Evolutionary conservation across 2,113 vertebrate genomes (phyloP), one percentile per base, ranked within the genome.

Genomic region (Cyprinodon brontotheroides): DNA sequence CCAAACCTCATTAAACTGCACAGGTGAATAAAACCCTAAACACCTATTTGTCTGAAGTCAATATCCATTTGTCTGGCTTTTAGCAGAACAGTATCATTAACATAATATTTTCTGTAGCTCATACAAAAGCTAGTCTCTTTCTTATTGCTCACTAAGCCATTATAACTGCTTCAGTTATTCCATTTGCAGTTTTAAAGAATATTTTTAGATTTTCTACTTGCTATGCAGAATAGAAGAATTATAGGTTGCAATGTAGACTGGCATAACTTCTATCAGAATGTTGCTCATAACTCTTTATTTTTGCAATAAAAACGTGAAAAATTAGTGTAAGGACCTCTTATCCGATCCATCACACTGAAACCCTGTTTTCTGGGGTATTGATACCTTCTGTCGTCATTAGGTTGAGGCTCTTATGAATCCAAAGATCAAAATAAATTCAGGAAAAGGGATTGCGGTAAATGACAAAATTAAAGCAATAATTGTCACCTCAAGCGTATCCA

Each of bases 31-130:
- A 92, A 74, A 84, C 79, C 80, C 72, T 81, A 79, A 83, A 78
- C 83, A 80, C 78, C 69, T 59, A 79, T 92, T 93, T 86, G 81
- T 90, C 89, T 86, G 91, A 91, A 80, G 71, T 53, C 50, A 53
- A 20, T 86, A 87, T 89, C 87, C 83, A 89, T 91, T 90, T 93
- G 88, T 89, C 76, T 89, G 78, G 81, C 88, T 89, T 91, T 92
- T 89, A 83, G 75, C 67, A 60, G 72, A 86, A 85, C 83, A 72
- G 59, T 81, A 68, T 88, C 80, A 90, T 92, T 90, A 91, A 81
- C 70, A 72, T 88, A 89, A 88, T 88, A 89, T 62, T 88, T 78
- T 81, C 87, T 71, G 84, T 66, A 81, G 77, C 84, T 86, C 79
- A 60, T 84, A 79, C n/a, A 53, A 62, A 68, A 78, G 72, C 45